Base-by-base conservation (phyloP, 2,113 vertebrate genomes). In the Paracanthobrama guichenoti region DNA sequence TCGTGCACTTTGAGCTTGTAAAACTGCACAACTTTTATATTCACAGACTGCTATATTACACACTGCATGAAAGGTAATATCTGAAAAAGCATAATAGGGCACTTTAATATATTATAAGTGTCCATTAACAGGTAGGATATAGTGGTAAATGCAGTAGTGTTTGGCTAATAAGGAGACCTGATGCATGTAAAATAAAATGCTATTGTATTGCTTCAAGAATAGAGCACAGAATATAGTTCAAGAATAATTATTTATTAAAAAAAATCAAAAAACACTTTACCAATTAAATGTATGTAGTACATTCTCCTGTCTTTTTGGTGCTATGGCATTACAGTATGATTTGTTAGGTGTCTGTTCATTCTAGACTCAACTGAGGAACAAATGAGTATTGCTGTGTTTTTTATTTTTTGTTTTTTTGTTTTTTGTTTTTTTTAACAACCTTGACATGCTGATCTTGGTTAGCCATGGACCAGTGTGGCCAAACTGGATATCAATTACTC, bases 401-500 rank as follows among this genome's bases (percentile, higher is more conserved):
- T n/a, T n/a, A n/a, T 2, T 62, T 26, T 62, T 24, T 60, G 12
- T 60, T 8, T 42, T 3, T 39, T 39, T 39, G 2, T 39, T 3
- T 39, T 39, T 39, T 39, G 2, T 44, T 10, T 44, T 11, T 46
- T 46, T 1, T 18, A 67, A n/a, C 39, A 72, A 13, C 22, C 39
- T 24, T 44, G 20, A 72, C 39, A 46, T 46, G 22, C 10, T 46
- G 5, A 24, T 24, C 22, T 7, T 72, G 5, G 39, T 24, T 3
- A n/a, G 11, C 39, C 4, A 46, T 72, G 69, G 20, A 12, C 22
- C 39, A 71, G 67, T 44, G 20, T 24, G 18, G 11, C 11, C 67
- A 71, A n/a, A n/a, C 13, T 71, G 67, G 39, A 73, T 64, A 64
- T 72, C 50, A 83, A 79, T 50, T 57, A 64, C 67, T 85, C 55